Conservation (phyloP, 2,888 invertebrate genomes). For the Cerceris rybyensis region DNA sequence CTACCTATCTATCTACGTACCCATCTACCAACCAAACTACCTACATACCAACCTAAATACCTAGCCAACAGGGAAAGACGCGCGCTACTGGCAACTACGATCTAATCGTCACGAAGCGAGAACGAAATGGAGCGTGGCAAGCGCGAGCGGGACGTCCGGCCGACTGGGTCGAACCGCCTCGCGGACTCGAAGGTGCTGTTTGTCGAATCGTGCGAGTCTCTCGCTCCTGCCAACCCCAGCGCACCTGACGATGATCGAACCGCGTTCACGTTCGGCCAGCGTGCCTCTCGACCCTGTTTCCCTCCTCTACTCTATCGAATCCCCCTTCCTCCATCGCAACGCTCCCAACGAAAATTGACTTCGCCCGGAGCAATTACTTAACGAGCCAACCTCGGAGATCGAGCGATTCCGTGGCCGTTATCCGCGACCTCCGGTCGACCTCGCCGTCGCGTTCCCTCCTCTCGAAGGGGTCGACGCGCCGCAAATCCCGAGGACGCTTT, state of each 20-base stretch:
- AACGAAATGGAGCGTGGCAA: too few species aligned
- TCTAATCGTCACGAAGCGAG: conserved; percentile 24
- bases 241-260: conserved; percentile 42
- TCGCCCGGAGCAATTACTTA: too few species aligned
- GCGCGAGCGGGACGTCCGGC: too few species aligned
- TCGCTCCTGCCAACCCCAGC: neutral
- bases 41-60: conserved; percentile 26
- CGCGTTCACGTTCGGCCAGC: conserved; percentile 25
- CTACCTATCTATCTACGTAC: conserved; percentile 24
- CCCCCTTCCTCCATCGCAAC: too few species aligned
- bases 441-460: too few species aligned
- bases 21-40: conserved; percentile 31
- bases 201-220: neutral
- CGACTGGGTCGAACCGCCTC: too few species aligned
- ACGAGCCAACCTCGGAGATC: too few species aligned
- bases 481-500: too few species aligned
- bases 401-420: too few species aligned
- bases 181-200: too few species aligned
- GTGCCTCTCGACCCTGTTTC: neutral
- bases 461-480: too few species aligned
- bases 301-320: neutral
- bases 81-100: conserved; percentile 18
- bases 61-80: conserved; percentile 17
- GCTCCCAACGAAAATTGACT: neutral
- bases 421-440: too few species aligned